Evolutionary conservation across 2,888 invertebrate species (phyloP).

Genomic region (Salticus scenicus): DNA sequence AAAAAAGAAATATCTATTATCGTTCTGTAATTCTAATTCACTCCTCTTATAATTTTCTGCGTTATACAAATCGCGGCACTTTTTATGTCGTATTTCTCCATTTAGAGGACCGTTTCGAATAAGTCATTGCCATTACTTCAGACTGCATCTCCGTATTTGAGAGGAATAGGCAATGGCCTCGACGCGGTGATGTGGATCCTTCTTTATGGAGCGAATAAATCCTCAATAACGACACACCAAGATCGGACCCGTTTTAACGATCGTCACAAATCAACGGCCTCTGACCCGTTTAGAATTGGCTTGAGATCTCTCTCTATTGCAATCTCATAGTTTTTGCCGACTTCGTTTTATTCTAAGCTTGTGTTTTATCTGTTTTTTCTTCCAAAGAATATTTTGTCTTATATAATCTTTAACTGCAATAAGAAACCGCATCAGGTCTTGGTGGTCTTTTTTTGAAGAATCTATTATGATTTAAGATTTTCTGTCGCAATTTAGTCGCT

Average conservation of each 20-base stretch:
- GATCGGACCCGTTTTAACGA: slow-evolving; percentile 48
- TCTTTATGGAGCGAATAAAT: slow-evolving; percentile 62
- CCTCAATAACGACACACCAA: slow-evolving; percentile 52
- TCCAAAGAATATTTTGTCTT: background rate
- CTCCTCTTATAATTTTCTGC: background rate
- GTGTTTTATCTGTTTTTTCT: background rate
- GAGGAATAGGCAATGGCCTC: slow-evolving; percentile 13
- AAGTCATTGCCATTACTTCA: background rate
- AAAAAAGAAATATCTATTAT: background rate
- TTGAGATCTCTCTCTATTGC: background rate
- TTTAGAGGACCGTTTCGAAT: background rate
- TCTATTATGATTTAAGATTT: background rate
- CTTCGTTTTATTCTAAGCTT: background rate
- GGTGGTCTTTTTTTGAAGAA: background rate
- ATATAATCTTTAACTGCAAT: background rate
- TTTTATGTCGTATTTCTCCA: slow-evolving; percentile 1
- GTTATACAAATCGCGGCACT: background rate
- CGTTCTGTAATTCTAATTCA: background rate
- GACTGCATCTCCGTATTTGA: background rate
- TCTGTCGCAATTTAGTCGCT: too few relatives aligned
- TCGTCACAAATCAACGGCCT: slow-evolving; percentile 54
- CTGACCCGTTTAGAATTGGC: slow-evolving; percentile 15
- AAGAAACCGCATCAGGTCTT: background rate
- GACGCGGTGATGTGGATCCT: slow-evolving; percentile 37
- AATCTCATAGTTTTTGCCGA: background rate